Percentiles rank a stretch among this genome's conserved stretches.
These are phyloP conservation scores for Aramus guarauna DNA, from an alignment of 2,113 vertebrate genomes.

Conservation along the genomic window DNA sequence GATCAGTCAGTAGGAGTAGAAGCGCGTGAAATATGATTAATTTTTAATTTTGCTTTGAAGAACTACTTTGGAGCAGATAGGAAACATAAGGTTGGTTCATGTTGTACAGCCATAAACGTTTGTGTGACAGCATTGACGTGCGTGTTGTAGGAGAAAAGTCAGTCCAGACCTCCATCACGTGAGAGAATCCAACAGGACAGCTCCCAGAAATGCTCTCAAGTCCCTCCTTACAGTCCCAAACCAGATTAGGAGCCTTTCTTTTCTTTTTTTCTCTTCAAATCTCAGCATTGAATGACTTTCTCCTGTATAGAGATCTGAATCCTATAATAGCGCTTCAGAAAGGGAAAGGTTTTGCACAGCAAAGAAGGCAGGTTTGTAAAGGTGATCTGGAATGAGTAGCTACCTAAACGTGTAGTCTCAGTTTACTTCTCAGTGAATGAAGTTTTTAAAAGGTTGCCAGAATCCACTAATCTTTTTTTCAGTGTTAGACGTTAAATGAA, in stretches of 20 bases:
- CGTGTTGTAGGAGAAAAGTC: not conserved
- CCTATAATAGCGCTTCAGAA: not conserved
- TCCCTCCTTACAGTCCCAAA: not conserved
- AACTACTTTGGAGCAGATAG: not conserved
- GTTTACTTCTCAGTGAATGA: not conserved
- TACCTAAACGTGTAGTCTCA: accelerated
- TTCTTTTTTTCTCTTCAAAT: not conserved
- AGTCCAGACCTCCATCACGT: accelerated
- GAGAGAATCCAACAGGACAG: not conserved
- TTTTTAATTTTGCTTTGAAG: not conserved
- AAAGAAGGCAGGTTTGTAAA: not conserved
- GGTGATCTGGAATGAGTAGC: not conserved
- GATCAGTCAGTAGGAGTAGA: not conserved
- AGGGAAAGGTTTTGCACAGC: not conserved
- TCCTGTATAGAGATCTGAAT: not conserved
- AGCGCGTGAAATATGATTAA: not conserved
- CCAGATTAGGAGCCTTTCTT: not conserved
- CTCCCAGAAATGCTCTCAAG: not conserved
- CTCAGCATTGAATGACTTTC: not conserved
- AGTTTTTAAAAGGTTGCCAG: not conserved
- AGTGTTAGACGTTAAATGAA: not conserved
- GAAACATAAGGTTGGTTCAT: not conserved
- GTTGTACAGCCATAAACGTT: not conserved
- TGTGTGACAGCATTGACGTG: not conserved
- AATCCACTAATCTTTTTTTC: not conserved